Conservation (phyloP, 2,113 vertebrate species). For the Centrocercus urophasianus region DNA sequence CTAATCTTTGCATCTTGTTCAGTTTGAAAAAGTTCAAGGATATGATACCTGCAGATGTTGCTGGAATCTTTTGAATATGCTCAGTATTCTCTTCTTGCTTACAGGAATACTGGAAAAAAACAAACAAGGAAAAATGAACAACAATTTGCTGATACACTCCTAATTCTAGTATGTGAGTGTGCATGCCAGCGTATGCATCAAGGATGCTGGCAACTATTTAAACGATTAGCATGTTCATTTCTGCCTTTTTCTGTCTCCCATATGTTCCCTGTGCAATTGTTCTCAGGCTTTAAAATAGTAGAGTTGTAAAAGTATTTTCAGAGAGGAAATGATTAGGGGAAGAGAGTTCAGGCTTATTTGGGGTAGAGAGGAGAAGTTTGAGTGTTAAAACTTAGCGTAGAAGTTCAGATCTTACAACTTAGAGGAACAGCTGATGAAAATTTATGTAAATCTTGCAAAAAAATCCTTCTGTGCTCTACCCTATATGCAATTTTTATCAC, state of each 20-base stretch:
- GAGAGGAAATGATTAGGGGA: background rate
- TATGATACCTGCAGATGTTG: background rate
- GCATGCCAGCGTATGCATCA: background rate
- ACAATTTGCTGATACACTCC: background rate
- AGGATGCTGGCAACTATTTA: background rate
- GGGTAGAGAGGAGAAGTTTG: background rate
- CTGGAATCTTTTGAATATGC: background rate
- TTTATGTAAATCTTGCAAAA: background rate
- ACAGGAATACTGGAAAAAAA: background rate
- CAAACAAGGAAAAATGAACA: background rate
- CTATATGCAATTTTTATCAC: background rate
- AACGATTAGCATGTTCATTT: background rate
- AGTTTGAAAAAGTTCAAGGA: background rate
- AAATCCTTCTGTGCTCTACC: background rate
- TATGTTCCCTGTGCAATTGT: rapidly evolving
- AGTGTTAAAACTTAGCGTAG: background rate
- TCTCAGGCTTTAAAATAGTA: background rate
- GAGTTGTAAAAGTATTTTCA: background rate
- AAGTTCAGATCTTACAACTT: background rate
- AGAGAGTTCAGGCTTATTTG: background rate
- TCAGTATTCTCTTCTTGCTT: background rate
- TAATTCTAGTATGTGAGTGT: background rate
- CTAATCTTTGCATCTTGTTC: background rate
- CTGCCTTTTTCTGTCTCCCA: background rate
- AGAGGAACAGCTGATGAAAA: background rate